These are phyloP conservation scores for Nanorana parkeri DNA, from an alignment of 2,113 vertebrate species.

Conservation along the genomic window DNA sequence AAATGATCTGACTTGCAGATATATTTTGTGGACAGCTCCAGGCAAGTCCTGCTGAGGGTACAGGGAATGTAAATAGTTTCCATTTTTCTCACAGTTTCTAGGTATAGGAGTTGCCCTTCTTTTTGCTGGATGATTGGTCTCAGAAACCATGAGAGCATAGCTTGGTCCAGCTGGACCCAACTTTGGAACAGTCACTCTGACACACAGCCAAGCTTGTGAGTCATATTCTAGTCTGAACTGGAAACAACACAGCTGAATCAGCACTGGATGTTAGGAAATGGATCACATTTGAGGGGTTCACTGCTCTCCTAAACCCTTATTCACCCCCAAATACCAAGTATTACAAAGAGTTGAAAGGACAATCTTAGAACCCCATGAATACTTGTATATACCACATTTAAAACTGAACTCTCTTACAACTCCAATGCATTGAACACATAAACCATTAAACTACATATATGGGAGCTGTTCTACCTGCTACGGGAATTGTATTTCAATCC, in stretches of 20 bases:
- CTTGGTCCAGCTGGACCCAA: constrained; percentile 47
- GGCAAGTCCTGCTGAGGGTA: neutral
- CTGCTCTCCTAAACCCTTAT: neutral
- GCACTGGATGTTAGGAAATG: neutral
- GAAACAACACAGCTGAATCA: constrained; percentile 67
- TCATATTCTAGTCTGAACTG: constrained; percentile 66
- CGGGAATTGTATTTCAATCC: too few relatives aligned
- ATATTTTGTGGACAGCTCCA: too few relatives aligned
- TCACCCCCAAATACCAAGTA: too few relatives aligned
- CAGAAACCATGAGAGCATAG: neutral
- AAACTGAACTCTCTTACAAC: too few relatives aligned
- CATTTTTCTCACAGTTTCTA: constrained; percentile 1
- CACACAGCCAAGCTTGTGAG: constrained; percentile 63
- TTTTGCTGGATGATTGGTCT: constrained; percentile 38
- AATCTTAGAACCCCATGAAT: too few relatives aligned
- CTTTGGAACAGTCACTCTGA: neutral
- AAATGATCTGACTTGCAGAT: too few relatives aligned
- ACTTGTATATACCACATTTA: too few relatives aligned
- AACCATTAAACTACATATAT: too few relatives aligned
- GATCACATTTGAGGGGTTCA: neutral
- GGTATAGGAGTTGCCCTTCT: constrained; percentile 17
- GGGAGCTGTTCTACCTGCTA: too few relatives aligned
- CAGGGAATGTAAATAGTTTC: neutral
- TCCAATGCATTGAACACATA: too few relatives aligned
- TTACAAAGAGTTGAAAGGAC: too few relatives aligned